A percentile compares a stretch with the other conserved stretches of the same genome.
phyloP scores from a whole-genome alignment of 92 coral and sea anemone genomes.

The Blastomussa wellsi region DNA sequence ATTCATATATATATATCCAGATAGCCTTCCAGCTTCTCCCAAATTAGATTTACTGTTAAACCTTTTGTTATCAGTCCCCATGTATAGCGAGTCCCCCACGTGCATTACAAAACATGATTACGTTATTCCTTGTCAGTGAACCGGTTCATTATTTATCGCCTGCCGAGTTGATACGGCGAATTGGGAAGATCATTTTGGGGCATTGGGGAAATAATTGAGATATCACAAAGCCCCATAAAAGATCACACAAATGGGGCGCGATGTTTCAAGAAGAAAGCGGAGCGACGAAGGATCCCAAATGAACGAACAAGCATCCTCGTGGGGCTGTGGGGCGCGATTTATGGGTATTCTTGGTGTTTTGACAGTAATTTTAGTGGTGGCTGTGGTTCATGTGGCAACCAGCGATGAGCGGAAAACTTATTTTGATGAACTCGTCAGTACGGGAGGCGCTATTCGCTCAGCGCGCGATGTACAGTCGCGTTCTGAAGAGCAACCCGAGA shows the following conservation, averaged over 20 bases:
- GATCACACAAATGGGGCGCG: slow-evolving; percentile 57
- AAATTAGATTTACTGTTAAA: not conserved
- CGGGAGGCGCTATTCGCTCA: slow-evolving; percentile 98
- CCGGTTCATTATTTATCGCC: slow-evolving; percentile 43
- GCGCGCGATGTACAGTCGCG: slow-evolving; percentile 59
- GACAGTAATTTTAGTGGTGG: slow-evolving; percentile 88
- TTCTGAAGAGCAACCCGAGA: slow-evolving; percentile 23
- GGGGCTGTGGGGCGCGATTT: slow-evolving; percentile 78
- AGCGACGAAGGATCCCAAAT: slow-evolving; percentile 24
- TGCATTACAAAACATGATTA: slow-evolving; percentile 40
- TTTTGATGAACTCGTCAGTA: slow-evolving; percentile 94
- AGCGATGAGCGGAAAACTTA: slow-evolving; percentile 89
- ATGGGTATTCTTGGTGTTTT: slow-evolving; percentile 87
- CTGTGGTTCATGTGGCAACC: slow-evolving; percentile 95
- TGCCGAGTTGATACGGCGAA: slow-evolving; percentile 27
- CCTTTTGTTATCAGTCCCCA: slow-evolving; percentile 8
- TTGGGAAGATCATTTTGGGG: slow-evolving; percentile 37
- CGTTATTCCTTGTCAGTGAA: slow-evolving; percentile 33
- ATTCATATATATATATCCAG: not conserved
- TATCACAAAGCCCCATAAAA: slow-evolving; percentile 18
- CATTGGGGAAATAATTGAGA: slow-evolving; percentile 1
- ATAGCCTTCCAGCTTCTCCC: not conserved
- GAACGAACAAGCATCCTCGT: slow-evolving; percentile 38
- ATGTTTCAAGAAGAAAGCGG: slow-evolving; percentile 45
- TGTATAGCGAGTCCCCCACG: not conserved